Conservation (phyloP, 1,140 invertebrate genomes). For the Drosophila sechellia region DNA sequence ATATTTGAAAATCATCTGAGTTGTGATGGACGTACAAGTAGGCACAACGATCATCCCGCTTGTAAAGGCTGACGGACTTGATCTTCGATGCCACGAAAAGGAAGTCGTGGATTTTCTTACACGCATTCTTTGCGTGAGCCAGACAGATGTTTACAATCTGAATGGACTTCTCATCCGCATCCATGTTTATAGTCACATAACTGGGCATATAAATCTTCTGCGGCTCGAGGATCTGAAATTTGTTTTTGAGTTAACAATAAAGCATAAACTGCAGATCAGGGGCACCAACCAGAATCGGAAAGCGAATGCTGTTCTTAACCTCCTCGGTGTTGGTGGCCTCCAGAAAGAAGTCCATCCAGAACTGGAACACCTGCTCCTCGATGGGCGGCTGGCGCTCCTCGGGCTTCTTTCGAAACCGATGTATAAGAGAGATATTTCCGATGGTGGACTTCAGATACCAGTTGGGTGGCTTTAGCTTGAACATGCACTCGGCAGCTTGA, state of each 20-base stretch:
- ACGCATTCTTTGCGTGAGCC: constrained; percentile 90
- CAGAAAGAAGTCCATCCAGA: constrained; percentile 99
- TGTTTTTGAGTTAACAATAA: neutral
- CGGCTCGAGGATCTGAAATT: constrained; percentile 93
- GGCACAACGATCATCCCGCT: constrained; percentile 96
- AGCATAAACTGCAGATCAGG: neutral
- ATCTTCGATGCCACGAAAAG: constrained; percentile 96
- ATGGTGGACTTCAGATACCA: constrained; percentile 99
- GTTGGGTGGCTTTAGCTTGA: constrained; percentile 98
- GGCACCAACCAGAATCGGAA: constrained; percentile 88
- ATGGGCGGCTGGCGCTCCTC: constrained; percentile 89
- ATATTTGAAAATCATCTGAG: constrained; percentile 99
- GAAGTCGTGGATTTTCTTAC: constrained; percentile 96
- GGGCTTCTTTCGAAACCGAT: constrained; percentile 93
- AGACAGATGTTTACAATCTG: constrained; percentile 94
- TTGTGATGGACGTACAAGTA: constrained; percentile 99
- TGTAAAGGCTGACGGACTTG: constrained; percentile 97
- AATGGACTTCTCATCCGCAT: constrained; percentile 95
- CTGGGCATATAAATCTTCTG: constrained; percentile 97
- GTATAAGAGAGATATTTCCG: constrained; percentile 98
- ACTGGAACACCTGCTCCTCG: constrained; percentile 95
- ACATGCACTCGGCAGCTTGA: constrained; percentile 99
- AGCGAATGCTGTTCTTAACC: constrained; percentile 91
- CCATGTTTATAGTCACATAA: constrained; percentile 97
- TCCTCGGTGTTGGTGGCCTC: constrained; percentile 92